Evolutionary conservation across 2,113 vertebrate genomes (phyloP).

Genomic region (Thunnus thynnus): DNA sequence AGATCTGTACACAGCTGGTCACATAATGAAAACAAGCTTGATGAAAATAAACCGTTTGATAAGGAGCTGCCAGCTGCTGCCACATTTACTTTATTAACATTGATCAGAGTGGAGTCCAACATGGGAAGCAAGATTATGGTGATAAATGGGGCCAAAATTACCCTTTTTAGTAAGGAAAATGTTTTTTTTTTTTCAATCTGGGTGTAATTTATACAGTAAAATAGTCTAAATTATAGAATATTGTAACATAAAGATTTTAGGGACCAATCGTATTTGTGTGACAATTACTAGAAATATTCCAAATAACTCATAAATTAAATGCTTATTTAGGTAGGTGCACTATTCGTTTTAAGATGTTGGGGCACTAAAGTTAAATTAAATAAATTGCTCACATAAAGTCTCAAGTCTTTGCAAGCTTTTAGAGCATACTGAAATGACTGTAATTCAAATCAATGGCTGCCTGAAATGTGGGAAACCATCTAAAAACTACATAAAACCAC

Average conservation of each 20-base stretch:
- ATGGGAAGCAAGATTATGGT: slow-evolving; percentile 4
- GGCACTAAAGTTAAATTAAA: background rate
- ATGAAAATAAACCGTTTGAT: slow-evolving; percentile 54
- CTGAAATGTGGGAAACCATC: background rate
- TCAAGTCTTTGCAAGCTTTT: background rate
- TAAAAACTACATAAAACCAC: background rate
- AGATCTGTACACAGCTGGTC: slow-evolving; percentile 39
- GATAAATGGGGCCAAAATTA: background rate
- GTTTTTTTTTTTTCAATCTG: too few species aligned
- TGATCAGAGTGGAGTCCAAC: background rate
- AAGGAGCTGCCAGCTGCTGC: slow-evolving; percentile 61
- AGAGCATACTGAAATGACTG: background rate
- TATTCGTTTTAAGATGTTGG: background rate
- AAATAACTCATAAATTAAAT: background rate
- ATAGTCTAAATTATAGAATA: background rate
- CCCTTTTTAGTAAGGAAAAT: background rate
- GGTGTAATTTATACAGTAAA: background rate
- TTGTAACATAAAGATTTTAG: background rate
- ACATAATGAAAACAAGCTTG: slow-evolving; percentile 32
- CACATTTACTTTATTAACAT: slow-evolving; percentile 28
- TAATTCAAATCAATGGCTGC: background rate
- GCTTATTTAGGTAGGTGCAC: background rate
- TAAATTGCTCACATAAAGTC: background rate
- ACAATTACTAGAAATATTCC: background rate
- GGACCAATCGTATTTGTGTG: background rate